phyloP scores from a whole-genome alignment of 1,140 invertebrate species.

The Asobara japonica region DNA sequence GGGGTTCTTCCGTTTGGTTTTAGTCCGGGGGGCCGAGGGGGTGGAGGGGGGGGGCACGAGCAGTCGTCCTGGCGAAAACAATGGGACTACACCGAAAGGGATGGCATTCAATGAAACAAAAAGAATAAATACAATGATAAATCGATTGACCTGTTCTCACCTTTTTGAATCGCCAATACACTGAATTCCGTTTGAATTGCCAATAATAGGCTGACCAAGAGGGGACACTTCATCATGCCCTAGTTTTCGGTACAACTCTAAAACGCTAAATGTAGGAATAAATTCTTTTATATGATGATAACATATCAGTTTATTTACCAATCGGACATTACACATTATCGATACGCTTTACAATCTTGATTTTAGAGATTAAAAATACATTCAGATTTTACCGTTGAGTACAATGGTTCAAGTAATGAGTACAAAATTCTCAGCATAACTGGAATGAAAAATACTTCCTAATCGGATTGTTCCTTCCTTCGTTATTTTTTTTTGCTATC shows the following conservation, averaged over 20 bases:
- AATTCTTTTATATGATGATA: conserved; percentile 20
- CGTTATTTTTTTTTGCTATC: too few relatives aligned
- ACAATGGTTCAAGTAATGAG: too few relatives aligned
- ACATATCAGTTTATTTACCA: conserved; percentile 10
- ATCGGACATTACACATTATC: background rate
- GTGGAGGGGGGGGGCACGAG: background rate
- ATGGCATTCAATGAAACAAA: background rate
- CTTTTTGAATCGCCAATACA: background rate
- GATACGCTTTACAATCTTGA: background rate
- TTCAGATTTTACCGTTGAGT: too few relatives aligned
- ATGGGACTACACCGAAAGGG: background rate
- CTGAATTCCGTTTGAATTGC: background rate
- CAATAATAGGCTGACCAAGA: background rate
- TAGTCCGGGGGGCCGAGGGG: background rate
- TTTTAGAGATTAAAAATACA: conserved; percentile 7
- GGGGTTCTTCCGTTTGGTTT: background rate
- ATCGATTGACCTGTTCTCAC: background rate
- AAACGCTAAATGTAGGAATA: background rate
- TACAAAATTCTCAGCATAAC: too few relatives aligned
- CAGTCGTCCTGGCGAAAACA: background rate
- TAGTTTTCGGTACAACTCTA: background rate
- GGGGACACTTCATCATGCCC: background rate
- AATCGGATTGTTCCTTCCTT: too few relatives aligned
- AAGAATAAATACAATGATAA: background rate
- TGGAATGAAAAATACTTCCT: too few relatives aligned